These are phyloP conservation scores for Catocala sponsa DNA, from an alignment of 2,888 invertebrate genomes.

Conservation along the genomic window DNA sequence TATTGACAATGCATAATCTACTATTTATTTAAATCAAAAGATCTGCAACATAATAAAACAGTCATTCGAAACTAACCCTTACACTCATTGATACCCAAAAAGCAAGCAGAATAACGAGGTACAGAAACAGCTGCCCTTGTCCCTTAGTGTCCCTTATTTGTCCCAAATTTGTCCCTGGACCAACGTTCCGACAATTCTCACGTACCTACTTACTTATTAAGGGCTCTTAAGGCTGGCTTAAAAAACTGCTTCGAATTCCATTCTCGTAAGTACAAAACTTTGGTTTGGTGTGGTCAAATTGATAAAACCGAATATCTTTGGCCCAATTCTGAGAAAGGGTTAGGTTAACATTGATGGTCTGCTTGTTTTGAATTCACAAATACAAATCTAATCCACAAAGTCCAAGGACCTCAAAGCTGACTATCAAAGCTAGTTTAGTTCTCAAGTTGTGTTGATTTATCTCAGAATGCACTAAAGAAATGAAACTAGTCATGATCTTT, in stretches of 20 bases:
- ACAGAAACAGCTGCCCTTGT: conserved; percentile 28
- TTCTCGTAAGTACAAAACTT: conserved; percentile 27
- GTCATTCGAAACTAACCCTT: conserved; percentile 9
- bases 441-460: too few relatives aligned
- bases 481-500: too few relatives aligned
- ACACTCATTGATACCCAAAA: conserved; percentile 19
- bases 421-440: too few relatives aligned
- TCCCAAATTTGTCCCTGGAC: conserved; percentile 43
- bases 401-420: too few relatives aligned
- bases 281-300: conserved; percentile 42
- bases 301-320: conserved; percentile 27
- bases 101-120: conserved; percentile 26
- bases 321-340: conserved; percentile 31
- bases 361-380: conserved; percentile 4
- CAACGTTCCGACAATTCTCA: conserved; percentile 46
- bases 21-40: conserved; percentile 1
- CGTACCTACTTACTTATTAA: conserved; percentile 51
- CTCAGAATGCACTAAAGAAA: too few relatives aligned
- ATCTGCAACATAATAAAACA: conserved; percentile 13
- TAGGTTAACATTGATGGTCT: conserved; percentile 27
- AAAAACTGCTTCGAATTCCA: conserved; percentile 40
- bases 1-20: too few relatives aligned
- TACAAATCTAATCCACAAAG: too few relatives aligned
- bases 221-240: conserved; percentile 28
- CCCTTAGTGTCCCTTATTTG: conserved; percentile 36